These are phyloP conservation scores for Artibeus jamaicensis DNA, from an alignment of 2,797 vertebrate genomes.

Conservation along the genomic window DNA sequence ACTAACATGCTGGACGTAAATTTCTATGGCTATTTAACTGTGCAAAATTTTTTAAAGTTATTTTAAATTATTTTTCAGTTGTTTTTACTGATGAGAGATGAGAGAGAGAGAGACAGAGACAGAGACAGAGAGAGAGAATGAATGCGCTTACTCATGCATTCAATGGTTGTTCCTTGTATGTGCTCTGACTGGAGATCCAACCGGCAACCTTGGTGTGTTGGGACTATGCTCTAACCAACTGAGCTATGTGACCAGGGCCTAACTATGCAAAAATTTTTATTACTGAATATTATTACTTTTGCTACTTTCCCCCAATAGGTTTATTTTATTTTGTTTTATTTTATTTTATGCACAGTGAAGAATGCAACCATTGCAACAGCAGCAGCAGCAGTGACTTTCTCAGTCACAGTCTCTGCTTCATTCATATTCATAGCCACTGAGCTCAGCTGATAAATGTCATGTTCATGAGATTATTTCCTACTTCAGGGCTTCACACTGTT, in stretches of 20 bases:
- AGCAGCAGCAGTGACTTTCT: not conserved
- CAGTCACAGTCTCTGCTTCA: not conserved
- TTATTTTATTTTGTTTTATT: not conserved
- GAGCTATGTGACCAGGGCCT: not conserved
- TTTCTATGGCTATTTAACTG: not conserved
- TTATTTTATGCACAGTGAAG: not conserved
- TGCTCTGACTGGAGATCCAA: not conserved
- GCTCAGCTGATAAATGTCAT: not conserved
- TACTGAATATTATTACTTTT: not conserved
- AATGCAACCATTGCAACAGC: not conserved
- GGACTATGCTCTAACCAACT: not conserved
- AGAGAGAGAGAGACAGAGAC: not conserved
- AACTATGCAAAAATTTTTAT: not conserved
- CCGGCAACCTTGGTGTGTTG: not conserved
- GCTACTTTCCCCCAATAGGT: not conserved
- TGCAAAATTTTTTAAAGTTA: not conserved
- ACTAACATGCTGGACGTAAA: not conserved
- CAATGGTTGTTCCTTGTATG: not conserved
- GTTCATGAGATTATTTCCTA: not conserved
- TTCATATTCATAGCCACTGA: not conserved
- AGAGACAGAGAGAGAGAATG: not conserved
- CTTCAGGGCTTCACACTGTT: not conserved
- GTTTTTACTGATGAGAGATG: not conserved
- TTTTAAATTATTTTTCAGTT: not conserved
- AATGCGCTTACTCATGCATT: not conserved